phyloP scores from a whole-genome alignment of 2,888 invertebrate species.

The Gisinianus flammeolus region DNA sequence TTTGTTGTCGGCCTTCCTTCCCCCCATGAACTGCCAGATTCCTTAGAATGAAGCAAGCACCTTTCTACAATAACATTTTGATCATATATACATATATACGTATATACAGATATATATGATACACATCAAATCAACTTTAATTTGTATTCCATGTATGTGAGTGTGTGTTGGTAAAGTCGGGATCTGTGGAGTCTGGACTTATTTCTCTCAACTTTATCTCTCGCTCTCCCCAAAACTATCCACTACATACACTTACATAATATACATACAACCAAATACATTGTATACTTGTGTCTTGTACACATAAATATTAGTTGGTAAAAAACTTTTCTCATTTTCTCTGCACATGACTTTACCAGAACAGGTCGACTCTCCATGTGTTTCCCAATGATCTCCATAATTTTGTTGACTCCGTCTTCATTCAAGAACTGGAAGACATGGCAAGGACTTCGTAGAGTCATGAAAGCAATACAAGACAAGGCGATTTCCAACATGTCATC shows the following conservation, averaged over 20 bases:
- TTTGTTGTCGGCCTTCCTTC: slow-evolving; percentile 36
- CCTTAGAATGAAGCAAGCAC: slow-evolving; percentile 47
- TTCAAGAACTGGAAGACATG: slow-evolving; percentile 46
- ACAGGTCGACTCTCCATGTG: slow-evolving; percentile 36
- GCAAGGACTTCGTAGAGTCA: slow-evolving; percentile 48
- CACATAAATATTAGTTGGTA: background rate
- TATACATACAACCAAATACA: too few species aligned
- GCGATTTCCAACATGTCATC: slow-evolving; percentile 46
- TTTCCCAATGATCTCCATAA: slow-evolving; percentile 44
- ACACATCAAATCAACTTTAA: background rate
- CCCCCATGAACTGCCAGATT: slow-evolving; percentile 50
- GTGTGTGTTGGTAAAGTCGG: background rate
- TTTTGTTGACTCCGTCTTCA: slow-evolving; percentile 42
- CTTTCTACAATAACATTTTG: slow-evolving; percentile 48
- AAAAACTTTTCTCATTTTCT: background rate
- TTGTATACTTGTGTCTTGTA: too few species aligned
- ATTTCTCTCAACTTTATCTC: background rate
- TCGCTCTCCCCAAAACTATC: background rate
- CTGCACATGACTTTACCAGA: slow-evolving; percentile 25
- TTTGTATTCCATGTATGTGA: slow-evolving; percentile 8
- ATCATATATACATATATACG: background rate
- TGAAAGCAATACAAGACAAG: slow-evolving; percentile 49
- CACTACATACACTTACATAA: too few species aligned
- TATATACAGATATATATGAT: background rate
- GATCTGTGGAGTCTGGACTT: too few species aligned